These are phyloP conservation scores for Meganola albula DNA, from an alignment of 2,888 invertebrate species.

Conservation along the genomic window DNA sequence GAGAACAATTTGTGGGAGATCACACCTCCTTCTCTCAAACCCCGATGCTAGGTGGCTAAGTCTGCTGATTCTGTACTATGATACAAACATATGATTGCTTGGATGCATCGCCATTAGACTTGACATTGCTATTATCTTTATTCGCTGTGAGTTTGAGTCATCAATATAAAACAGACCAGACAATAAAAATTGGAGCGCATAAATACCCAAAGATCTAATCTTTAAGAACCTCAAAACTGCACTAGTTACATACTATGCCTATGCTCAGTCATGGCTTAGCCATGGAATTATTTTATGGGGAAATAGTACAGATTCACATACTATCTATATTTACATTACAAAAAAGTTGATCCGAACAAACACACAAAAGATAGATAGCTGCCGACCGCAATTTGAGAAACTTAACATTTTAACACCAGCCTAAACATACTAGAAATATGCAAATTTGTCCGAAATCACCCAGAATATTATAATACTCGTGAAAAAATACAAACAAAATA, in stretches of 20 bases:
- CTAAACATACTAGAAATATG: constrained; percentile 1
- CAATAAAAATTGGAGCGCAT: too few species aligned
- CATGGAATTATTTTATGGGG: neutral
- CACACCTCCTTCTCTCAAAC: too few species aligned
- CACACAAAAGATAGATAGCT: constrained; percentile 1
- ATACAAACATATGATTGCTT: too few species aligned
- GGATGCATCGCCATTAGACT: too few species aligned
- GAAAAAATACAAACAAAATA: neutral
- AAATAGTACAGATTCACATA: neutral
- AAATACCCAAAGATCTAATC: neutral
- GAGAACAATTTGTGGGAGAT: too few species aligned
- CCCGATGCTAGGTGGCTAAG: too few species aligned
- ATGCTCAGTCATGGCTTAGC: neutral
- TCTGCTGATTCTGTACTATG: too few species aligned
- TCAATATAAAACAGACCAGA: too few species aligned
- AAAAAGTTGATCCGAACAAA: constrained; percentile 1
- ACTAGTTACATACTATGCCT: neutral
- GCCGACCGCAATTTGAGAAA: constrained; percentile 1
- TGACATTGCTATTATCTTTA: too few species aligned
- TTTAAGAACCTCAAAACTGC: neutral
- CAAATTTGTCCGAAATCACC: constrained; percentile 2
- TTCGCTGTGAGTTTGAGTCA: too few species aligned
- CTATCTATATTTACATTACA: neutral
- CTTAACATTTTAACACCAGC: neutral
- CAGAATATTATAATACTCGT: neutral